Evolutionary conservation across 2,888 invertebrate species (phyloP).

Genomic region (Metopia argyrocephala): DNA sequence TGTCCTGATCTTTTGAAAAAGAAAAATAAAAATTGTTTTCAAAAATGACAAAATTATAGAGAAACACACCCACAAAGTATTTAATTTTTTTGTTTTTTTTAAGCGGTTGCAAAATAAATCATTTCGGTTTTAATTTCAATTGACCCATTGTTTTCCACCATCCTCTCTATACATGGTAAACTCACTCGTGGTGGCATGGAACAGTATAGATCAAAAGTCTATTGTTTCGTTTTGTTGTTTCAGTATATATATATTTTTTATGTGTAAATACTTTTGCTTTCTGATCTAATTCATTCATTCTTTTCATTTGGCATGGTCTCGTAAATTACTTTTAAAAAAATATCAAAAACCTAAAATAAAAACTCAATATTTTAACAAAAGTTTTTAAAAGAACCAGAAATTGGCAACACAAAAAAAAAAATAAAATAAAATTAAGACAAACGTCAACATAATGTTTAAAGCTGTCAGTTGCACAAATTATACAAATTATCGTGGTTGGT

Average conservation of each 20-base stretch:
- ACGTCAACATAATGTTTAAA: constrained; percentile 59
- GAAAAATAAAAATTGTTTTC: constrained; percentile 5
- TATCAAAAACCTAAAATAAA: constrained; percentile 54
- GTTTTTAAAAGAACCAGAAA: neutral
- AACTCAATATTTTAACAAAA: neutral
- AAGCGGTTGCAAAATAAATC: constrained; percentile 54
- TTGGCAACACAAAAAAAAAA: neutral
- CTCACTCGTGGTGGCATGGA: too few relatives aligned
- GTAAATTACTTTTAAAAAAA: constrained; percentile 57
- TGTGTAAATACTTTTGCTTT: constrained; percentile 8
- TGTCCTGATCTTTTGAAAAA: constrained; percentile 50
- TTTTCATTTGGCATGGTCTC: constrained; percentile 52
- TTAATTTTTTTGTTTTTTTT: constrained; percentile 51
- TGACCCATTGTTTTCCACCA: constrained; percentile 56
- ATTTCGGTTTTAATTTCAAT: constrained; percentile 55
- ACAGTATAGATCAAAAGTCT: constrained; percentile 5
- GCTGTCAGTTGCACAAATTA: constrained; percentile 62
- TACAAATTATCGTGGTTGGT: constrained; percentile 54
- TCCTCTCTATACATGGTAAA: neutral
- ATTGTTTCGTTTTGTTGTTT: constrained; percentile 43
- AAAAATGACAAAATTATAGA: constrained; percentile 44
- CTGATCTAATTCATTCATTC: constrained; percentile 44
- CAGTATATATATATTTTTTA: too few relatives aligned
- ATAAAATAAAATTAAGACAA: constrained; percentile 34
- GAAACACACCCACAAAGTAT: constrained; percentile 60